Evolutionary conservation across 2,797 vertebrate species (phyloP), one percentile per base, ranked within the genome.

Genomic region (Pangasius larnaudii): DNA sequence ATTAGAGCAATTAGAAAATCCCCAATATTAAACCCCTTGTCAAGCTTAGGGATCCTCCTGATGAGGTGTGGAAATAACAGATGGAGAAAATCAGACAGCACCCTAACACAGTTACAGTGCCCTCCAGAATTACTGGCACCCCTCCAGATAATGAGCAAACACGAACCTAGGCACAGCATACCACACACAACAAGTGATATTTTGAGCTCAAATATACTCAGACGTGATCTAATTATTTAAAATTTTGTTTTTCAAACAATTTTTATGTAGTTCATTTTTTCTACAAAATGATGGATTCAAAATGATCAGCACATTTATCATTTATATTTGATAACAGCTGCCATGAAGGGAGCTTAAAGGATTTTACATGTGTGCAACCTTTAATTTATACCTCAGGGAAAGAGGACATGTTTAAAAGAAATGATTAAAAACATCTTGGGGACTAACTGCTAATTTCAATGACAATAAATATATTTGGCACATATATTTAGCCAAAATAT

Each of bases 1-100:
- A 58, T 59, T 58, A 58, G 33, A 59, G 53, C 30, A 61, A 42
- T 46, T 82, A 63, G 79, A 82, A 61, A 63, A 63, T 46, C 36
- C 36, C 16, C 9, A 51, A 67, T 84, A 51, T 84, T 84, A 84
- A 30, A 33, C 81, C 81, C 63, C 58, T 65, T 4, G 42, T 30
- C 61, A 67, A 67, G 81, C 18, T 67, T 10, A 14, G 42, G n/a
- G 42, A 67, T 51, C 42, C 42, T 84, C 46, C 42, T 22, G 18
- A 84, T 65, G 58, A 33, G 30, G 51, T 58, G 30, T 36, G 22
- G 30, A 56, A 19, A 58, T 27, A 7, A 39, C 56, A 10, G 3
- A 51, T 16, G 42, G 74, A 77, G 5, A 51, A 14, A 10, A 58
- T 13, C 56, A 13, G 36, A 39, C 30, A 0, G 36, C n/a, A 33